Evolutionary conservation across 92 coral and sea anemone species (phyloP).

Genomic region (Porites rus): DNA sequence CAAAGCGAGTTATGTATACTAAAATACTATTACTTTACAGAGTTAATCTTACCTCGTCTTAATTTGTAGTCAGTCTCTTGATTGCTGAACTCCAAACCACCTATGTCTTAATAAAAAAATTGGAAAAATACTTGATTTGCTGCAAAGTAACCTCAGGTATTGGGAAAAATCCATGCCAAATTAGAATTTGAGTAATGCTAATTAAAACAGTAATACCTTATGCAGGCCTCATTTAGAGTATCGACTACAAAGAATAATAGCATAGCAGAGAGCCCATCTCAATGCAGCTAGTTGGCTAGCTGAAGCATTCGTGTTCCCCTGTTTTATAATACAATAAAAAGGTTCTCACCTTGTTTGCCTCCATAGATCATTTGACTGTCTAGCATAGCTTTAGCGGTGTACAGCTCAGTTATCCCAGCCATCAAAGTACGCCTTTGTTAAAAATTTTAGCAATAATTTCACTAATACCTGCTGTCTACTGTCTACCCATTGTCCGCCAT

Average conservation of each 20-base stretch:
- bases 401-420: constrained; percentile 78
- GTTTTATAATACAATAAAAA: no score
- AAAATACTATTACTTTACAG: not conserved
- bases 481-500: not conserved
- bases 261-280: no score
- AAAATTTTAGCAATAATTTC: not conserved
- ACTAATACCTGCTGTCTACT: not conserved
- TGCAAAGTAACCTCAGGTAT: not conserved
- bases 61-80: constrained; percentile 88
- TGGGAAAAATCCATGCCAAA: not conserved
- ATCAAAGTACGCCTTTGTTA: constrained; percentile 9
- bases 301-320: no score
- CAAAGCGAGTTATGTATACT: no score
- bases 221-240: no score
- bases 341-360: constrained; percentile 11
- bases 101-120: constrained; percentile 46
- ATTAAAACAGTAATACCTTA: no score
- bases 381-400: constrained; percentile 82
- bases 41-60: constrained; percentile 65
- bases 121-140: no score
- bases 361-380: constrained; percentile 74
- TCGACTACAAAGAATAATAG: no score
- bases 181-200: not conserved
- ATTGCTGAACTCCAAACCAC: constrained; percentile 68
- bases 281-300: no score